Base-by-base conservation (phyloP, 2,888 invertebrate species). In the Polymixis flavicincta region DNA sequence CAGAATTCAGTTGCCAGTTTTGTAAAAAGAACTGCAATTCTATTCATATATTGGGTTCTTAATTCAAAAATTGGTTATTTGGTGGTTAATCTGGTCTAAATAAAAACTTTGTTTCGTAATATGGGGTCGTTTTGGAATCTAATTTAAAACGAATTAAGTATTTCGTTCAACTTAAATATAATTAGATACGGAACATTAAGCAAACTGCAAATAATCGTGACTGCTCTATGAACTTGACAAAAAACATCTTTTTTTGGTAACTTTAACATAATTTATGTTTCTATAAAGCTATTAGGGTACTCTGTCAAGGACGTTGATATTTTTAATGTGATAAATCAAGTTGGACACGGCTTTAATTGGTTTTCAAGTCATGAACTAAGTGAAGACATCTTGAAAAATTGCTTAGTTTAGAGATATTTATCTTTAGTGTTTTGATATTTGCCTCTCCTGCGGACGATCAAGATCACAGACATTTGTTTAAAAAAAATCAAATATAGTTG, bases 151-250 rank as follows among this genome's bases (percentile, higher is more conserved):
- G 48, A 71, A 67, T 61, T 25, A 37, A 52, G 4, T 60, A 45
- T 54, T 68, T 64, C 57, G 65, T 70, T 83, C 42, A 67, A n/a
- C 50, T 50, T 77, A 48, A 74, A 0, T 57, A 28, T 50, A 54
- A 74, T 85, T 75, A 25, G 71, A 71, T 52, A 65, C 72, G 64
- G 67, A 48, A 61, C 54, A 76, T 76, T 71, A 84, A 61, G 28
- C 57, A 54, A 77, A 60, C 52, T 37, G 13, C 50, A 37, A 60
- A 57, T 11, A 76, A 19, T 76, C 82, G 87, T 86, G 85, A 72
- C 74, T 66, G 42, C 52, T 74, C 76, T 79, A 72, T 85, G 82
- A 79, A 84, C 76, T 86, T 82, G 50, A 74, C 6, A 48, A 79
- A 67, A 66, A 69, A 60, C 55, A 19, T 45, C 65, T 57, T 60